Evolutionary conservation across 2,113 vertebrate genomes (phyloP), one percentile per base, ranked within the genome.

Genomic region (Carassius gibelio): DNA sequence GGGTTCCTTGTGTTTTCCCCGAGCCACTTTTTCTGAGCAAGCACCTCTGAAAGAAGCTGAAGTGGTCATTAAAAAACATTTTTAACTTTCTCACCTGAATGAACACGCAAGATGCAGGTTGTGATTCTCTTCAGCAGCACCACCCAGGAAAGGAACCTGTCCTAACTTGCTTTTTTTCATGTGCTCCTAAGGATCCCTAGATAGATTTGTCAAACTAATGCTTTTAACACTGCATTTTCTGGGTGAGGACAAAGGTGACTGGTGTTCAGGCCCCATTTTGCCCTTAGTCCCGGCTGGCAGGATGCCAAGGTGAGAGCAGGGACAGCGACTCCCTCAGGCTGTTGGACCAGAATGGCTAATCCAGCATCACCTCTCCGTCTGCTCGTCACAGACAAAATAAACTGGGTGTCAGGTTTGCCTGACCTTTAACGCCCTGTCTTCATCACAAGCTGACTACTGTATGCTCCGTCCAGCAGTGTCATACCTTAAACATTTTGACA

Each of bases 191-290:
- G 13, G 61, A 81, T 66, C 78, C 38, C 8, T 14, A 64, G 59
- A 42, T 38, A 81, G 15, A 81, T 81, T 81, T 81, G 61, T 81
- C 78, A 66, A 13, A 66, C n/a, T 66, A 81, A 66, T 66, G 78
- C 59, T 64, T 77, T 77, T 38, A 77, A 34, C 19, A 8, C 17
- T 36, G 8, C 5, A 38, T 61, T 61, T 81, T 81, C 59, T 66
- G 61, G 61, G 38, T 48, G 59, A 66, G 61, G 34, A 30, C 38
- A 34, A 64, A 66, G 36, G 78, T 50, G 61, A 50, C 78, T 30
- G 78, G 6, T 14, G n/a, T 81, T 81, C 61, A 66, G 38, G 30
- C 55, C 55, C 55, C 0, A 19, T 42, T 19, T 48, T 42, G 59
- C 38, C 78, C 38, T 66, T 30, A 48, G 38, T 62, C 23, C 78